Evolutionary conservation across 2,888 invertebrate species (phyloP).

Genomic region (Archips xylosteana): DNA sequence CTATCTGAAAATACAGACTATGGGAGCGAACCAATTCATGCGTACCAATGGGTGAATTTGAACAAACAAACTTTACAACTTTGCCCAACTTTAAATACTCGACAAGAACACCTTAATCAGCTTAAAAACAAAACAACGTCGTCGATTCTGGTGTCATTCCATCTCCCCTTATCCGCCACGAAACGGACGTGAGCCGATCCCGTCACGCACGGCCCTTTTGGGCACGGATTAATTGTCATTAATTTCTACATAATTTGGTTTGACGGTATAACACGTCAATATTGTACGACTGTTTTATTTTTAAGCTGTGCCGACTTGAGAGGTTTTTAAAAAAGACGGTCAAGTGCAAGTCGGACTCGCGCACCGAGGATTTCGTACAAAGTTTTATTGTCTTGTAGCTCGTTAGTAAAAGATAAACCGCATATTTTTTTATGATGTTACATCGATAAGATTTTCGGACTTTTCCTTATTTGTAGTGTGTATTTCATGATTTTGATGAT

Average conservation of each 20-base stretch:
- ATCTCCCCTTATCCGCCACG: slow-evolving; percentile 52
- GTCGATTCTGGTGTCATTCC: slow-evolving; percentile 28
- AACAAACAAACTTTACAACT: not conserved
- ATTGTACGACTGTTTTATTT: slow-evolving; percentile 47
- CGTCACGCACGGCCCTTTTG: slow-evolving; percentile 51
- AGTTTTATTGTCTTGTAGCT: too few relatives aligned
- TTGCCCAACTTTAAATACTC: not conserved
- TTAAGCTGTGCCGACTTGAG: not conserved
- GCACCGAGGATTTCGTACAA: too few relatives aligned
- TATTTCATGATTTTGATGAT: too few relatives aligned
- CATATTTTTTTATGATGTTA: too few relatives aligned
- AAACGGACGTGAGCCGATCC: slow-evolving; percentile 67
- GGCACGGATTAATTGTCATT: slow-evolving; percentile 64
- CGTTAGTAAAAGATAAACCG: too few relatives aligned
- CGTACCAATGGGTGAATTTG: too few relatives aligned
- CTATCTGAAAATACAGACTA: too few relatives aligned
- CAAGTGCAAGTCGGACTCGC: too few relatives aligned
- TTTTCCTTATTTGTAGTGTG: too few relatives aligned
- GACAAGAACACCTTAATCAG: slow-evolving; percentile 21
- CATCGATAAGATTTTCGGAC: too few relatives aligned
- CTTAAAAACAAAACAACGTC: slow-evolving; percentile 17
- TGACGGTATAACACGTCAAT: slow-evolving; percentile 58
- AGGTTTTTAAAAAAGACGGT: not conserved
- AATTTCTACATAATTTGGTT: slow-evolving; percentile 68
- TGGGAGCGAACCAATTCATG: too few relatives aligned